Conservation (phyloP, 2,113 vertebrate genomes). For the Syngnathoides biaculeatus region DNA sequence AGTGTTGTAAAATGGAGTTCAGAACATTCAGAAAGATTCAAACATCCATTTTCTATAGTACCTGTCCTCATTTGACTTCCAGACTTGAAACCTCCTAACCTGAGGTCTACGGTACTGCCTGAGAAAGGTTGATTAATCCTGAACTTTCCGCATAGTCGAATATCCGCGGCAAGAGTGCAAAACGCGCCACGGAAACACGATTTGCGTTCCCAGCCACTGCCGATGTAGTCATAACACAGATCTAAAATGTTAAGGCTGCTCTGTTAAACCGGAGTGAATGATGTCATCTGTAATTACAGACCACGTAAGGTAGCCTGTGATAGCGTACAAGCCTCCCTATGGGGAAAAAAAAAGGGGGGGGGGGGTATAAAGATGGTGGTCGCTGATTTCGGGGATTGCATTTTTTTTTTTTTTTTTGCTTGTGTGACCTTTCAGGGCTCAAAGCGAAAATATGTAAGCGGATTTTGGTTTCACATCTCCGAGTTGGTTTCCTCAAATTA, state of each 20-base stretch:
- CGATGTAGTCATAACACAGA: constrained; percentile 59
- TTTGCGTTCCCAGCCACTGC: constrained; percentile 29
- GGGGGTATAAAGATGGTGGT: constrained; percentile 48
- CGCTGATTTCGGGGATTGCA: constrained; percentile 33
- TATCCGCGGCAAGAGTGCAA: neutral
- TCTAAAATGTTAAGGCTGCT: constrained; percentile 19
- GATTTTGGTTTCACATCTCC: constrained; percentile 63
- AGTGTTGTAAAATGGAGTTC: no score
- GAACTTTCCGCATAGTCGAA: neutral
- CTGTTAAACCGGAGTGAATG: constrained; percentile 35
- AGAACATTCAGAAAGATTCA: no score
- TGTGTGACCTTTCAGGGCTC: constrained; percentile 47
- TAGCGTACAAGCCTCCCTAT: constrained; percentile 41
- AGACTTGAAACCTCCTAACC: no score
- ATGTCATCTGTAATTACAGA: constrained; percentile 50
- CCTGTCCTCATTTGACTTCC: no score
- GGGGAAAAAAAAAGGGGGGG: constrained; percentile 15
- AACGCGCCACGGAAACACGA: neutral
- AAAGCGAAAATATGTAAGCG: constrained; percentile 54
- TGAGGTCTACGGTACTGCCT: no score
- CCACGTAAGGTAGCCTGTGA: constrained; percentile 25
- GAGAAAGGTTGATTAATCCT: neutral
- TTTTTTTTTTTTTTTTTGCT: constrained; percentile 7
- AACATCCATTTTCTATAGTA: no score
- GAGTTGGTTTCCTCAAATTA: constrained; percentile 57